Percentiles rank a stretch among this genome's conserved stretches.
Conservation (phyloP, 2,888 invertebrate species). For the Eupeodes latifasciatus region DNA sequence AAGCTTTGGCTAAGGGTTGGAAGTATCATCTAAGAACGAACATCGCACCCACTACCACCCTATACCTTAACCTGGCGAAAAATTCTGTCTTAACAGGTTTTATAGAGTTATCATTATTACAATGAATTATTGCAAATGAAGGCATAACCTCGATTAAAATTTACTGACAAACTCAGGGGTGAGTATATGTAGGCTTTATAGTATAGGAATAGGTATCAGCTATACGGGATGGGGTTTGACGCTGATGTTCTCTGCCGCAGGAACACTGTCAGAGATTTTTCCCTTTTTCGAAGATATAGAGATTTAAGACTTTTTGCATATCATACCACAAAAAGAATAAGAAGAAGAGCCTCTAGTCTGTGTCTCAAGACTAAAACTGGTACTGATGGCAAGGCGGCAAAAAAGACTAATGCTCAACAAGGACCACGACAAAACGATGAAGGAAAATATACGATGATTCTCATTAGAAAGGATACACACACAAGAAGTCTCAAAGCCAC, state of each 20-base stretch:
- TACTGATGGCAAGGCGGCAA: neutral
- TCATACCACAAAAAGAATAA: conserved; percentile 48
- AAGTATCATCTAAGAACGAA: neutral
- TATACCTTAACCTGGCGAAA: conserved; percentile 63
- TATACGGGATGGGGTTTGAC: neutral
- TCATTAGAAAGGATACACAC: conserved; percentile 74
- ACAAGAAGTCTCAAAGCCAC: conserved; percentile 39
- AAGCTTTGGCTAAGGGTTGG: neutral
- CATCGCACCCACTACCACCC: conserved; percentile 12
- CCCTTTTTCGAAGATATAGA: conserved; percentile 59
- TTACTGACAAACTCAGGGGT: conserved; percentile 60
- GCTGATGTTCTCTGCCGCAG: conserved; percentile 55
- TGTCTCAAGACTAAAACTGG: conserved; percentile 44
- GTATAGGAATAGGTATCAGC: too few relatives aligned
- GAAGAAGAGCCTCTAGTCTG: conserved; percentile 11
- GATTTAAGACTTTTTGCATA: conserved; percentile 76
- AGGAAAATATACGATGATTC: conserved; percentile 60
- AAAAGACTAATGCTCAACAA: neutral
- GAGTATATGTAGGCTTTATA: neutral
- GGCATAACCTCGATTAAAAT: conserved; percentile 76
- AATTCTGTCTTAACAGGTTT: conserved; percentile 76
- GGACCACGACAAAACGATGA: conserved; percentile 30
- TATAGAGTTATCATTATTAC: conserved; percentile 77
- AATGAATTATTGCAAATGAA: conserved; percentile 77
- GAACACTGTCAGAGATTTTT: conserved; percentile 67